These are phyloP conservation scores for Rhadina sibilatrix DNA, from an alignment of 2,113 vertebrate species.

Conservation along the genomic window DNA sequence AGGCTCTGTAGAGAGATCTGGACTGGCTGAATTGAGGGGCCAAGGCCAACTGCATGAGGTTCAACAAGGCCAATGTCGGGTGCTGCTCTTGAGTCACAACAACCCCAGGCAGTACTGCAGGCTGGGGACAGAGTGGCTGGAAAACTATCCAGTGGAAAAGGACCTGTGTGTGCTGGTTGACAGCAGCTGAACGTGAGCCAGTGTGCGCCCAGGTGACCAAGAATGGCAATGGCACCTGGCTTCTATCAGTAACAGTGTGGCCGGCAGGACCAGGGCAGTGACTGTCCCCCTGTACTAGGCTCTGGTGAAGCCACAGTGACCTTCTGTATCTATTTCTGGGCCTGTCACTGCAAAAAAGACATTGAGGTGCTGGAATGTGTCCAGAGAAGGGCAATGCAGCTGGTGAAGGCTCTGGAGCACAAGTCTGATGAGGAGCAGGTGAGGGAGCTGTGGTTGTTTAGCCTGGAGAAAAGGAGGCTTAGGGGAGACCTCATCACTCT, in stretches of 20 bases:
- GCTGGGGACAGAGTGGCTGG: background rate
- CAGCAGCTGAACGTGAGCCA: background rate
- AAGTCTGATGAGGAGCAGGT: background rate
- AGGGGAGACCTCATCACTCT: too few relatives aligned
- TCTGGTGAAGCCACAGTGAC: background rate
- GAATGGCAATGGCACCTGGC: background rate
- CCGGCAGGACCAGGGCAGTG: background rate
- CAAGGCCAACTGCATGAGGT: background rate
- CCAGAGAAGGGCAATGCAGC: background rate
- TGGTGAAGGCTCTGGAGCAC: background rate
- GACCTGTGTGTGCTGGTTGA: background rate
- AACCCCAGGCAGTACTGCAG: background rate
- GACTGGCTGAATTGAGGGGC: background rate
- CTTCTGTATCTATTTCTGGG: background rate
- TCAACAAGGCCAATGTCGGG: fast-evolving
- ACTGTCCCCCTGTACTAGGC: fast-evolving
- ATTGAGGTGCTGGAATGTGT: background rate
- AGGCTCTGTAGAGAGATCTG: background rate
- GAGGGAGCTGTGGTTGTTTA: background rate
- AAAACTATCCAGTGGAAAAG: background rate
- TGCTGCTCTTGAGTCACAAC: background rate
- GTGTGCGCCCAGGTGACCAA: background rate
- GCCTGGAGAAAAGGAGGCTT: background rate
- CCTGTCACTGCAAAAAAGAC: background rate
- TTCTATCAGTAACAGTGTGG: background rate